These are phyloP conservation scores for Cryptoblepharus egeriae DNA, from an alignment of 2,797 vertebrate species.

Conservation along the genomic window DNA sequence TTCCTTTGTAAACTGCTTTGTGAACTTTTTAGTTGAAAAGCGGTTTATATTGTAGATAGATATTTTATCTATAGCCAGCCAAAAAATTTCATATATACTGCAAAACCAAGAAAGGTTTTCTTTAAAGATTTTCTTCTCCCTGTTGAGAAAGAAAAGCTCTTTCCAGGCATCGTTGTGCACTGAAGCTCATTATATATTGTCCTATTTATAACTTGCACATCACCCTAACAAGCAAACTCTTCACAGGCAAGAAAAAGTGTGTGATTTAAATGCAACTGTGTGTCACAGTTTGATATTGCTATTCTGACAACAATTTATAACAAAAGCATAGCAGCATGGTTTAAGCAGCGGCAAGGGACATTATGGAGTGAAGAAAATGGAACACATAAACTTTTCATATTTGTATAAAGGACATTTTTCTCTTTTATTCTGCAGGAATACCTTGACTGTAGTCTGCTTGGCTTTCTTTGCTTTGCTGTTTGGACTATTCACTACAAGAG, in stretches of 20 bases:
- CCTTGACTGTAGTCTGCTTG: too few relatives aligned
- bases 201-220: slow-evolving; percentile 76
- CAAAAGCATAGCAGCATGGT: slow-evolving; percentile 68
- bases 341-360: slow-evolving; percentile 47
- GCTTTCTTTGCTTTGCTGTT: too few relatives aligned
- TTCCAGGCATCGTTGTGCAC: slow-evolving; percentile 44
- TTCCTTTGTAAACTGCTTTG: too few relatives aligned
- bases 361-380: slow-evolving; percentile 29
- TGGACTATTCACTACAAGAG: too few relatives aligned
- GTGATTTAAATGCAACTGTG: slow-evolving; percentile 73
- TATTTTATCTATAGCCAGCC: background rate
- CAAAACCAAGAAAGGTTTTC: slow-evolving; percentile 10
- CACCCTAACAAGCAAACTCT: slow-evolving; percentile 59
- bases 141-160: slow-evolving; percentile 29
- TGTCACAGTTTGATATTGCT: slow-evolving; percentile 61
- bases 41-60: too few relatives aligned
- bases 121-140: slow-evolving; percentile 40
- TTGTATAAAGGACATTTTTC: background rate
- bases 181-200: slow-evolving; percentile 54
- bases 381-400: slow-evolving; percentile 49
- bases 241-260: slow-evolving; percentile 55
- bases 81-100: slow-evolving; percentile 28
- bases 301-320: slow-evolving; percentile 68
- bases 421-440: too few relatives aligned
- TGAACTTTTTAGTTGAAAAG: too few relatives aligned